These are phyloP conservation scores for Cryptotis parvus DNA, from an alignment of 2,113 vertebrate species.

Conservation along the genomic window DNA sequence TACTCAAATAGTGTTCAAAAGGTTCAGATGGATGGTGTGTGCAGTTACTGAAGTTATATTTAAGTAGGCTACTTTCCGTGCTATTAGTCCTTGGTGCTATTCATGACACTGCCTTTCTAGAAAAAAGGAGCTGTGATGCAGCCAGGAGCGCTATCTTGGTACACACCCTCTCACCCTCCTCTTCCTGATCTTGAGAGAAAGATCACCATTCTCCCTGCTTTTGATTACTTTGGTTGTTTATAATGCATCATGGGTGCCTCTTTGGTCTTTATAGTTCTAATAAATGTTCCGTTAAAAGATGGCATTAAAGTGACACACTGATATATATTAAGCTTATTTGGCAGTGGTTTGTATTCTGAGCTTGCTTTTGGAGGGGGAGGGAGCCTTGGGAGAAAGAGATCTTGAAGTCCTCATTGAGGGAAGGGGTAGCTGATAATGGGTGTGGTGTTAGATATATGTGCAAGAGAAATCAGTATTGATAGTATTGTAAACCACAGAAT, in stretches of 20 bases:
- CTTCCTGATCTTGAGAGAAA: not conserved
- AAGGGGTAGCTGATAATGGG: too few species aligned
- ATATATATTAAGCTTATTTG: not conserved
- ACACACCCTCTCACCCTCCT: not conserved
- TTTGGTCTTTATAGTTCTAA: not conserved
- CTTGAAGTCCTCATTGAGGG: too few species aligned
- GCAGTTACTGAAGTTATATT: not conserved
- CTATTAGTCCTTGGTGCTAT: not conserved
- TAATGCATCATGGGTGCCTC: not conserved
- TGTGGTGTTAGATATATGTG: too few species aligned
- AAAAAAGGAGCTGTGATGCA: not conserved
- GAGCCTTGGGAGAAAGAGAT: too few species aligned
- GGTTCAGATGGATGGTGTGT: not conserved
- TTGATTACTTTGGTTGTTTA: not conserved
- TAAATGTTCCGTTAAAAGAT: constrained; percentile 19
- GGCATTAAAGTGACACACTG: not conserved
- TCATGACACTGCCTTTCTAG: not conserved
- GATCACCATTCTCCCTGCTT: not conserved
- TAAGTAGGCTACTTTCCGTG: not conserved
- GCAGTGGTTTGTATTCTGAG: not conserved
- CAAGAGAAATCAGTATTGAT: too few species aligned
- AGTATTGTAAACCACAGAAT: too few species aligned
- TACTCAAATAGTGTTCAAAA: not conserved
- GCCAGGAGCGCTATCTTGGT: not conserved
- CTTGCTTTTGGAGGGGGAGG: not conserved